Evolutionary conservation across 2,888 invertebrate genomes (phyloP), one percentile per base, ranked within the genome.

Genomic region (Pandemis cinnamomeana): DNA sequence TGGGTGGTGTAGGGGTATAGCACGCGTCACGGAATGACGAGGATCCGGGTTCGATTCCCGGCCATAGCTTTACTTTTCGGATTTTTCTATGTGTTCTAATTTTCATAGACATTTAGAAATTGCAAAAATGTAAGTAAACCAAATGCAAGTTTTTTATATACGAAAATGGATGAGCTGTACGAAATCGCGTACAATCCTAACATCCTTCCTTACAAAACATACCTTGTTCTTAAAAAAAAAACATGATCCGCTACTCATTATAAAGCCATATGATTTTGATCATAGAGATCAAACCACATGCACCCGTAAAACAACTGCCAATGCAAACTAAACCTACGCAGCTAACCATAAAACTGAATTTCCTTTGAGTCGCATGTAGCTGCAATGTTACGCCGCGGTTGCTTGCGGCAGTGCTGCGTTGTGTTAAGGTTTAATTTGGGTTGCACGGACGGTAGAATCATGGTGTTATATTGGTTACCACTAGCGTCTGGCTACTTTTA

Each of bases 401-500:
- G 42, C 0, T 11, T 10, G n/a, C 44, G 10, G 27, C 62, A 13
- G 44, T 75, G 64, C 71, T 51, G 55, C 67, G 11, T 67, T 46
- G 70, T 71, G 74, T 73, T 76, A 79, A 77, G 75, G 78, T 81
- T 77, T 70, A 77, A 79, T 78, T 80, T 79, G n/a, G 73, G 60
- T 72, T 77, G 67, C 44, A 55, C 71, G 20, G 71, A 72, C 51
- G 73, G 62, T 70, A 11, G 44, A 11, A 58, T 58, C 2, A 5
- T 7, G 0, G 15, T 55, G 7, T 44, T 48, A 44, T 15, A 2
- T 6, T 48, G 15, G 60, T 51, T 15, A 7, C 63, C 68, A 15
- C 27, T 58, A 27, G 27, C 7, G 8, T 58, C 27, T 36, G 27
- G 27, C 27, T 36, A 36, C 27, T 36, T 36, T 4, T 2, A 36